A percentile compares a stretch with the other conserved stretches of the same genome.
phyloP scores from a whole-genome alignment of 1,140 invertebrate species.

The Aphelinus certus region DNA sequence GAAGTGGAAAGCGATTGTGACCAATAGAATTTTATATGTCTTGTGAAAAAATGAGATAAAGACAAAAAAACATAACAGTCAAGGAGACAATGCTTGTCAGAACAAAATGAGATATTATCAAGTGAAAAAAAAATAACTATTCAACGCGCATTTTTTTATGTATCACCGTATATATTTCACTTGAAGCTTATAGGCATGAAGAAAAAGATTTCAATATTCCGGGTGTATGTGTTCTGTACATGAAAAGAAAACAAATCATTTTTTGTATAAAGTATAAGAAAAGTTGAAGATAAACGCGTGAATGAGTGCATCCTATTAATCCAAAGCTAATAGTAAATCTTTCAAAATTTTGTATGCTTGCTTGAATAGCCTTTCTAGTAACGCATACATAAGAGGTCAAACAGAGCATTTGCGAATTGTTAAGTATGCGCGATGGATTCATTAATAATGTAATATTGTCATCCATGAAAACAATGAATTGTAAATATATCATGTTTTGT shows the following conservation, averaged over 20 bases:
- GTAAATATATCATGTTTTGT: constrained; percentile 31
- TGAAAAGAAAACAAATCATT: constrained; percentile 8
- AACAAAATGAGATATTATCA: background rate
- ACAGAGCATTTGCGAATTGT: background rate
- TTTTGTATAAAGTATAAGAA: constrained; percentile 18
- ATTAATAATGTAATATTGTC: background rate
- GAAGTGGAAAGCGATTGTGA: too few species aligned
- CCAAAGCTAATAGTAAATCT: constrained; percentile 11
- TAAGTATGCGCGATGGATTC: background rate
- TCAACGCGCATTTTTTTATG: background rate
- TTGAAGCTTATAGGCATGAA: constrained; percentile 4
- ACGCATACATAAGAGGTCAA: background rate
- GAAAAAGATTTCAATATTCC: constrained; percentile 12
- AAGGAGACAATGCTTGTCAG: background rate
- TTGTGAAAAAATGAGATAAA: background rate
- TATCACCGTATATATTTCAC: background rate
- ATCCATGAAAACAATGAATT: constrained; percentile 1
- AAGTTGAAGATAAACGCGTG: background rate
- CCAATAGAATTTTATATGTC: too few species aligned
- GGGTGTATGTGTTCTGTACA: constrained; percentile 1
- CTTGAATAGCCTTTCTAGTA: constrained; percentile 4
- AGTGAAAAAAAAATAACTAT: background rate
- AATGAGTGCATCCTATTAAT: constrained; percentile 3
- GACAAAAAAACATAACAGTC: background rate
- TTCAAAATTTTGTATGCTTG: constrained; percentile 19